Evolutionary conservation across 2,797 vertebrate genomes (phyloP).

Genomic region (Gymnocypris eckloni): DNA sequence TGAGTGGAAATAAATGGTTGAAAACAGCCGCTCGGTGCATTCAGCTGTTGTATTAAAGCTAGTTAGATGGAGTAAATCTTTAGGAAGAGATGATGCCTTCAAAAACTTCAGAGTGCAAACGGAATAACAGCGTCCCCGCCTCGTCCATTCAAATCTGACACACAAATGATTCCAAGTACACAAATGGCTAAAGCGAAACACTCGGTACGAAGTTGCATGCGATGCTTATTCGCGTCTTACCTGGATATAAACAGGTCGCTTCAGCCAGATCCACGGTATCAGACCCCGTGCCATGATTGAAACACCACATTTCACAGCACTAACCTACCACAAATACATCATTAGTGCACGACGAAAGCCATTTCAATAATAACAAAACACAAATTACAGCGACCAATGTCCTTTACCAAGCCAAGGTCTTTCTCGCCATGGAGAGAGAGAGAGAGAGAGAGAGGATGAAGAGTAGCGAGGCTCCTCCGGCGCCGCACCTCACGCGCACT

Average conservation of each 20-base stretch:
- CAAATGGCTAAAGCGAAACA: background rate
- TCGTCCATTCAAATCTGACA: conserved; percentile 4
- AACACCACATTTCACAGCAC: conserved; percentile 83
- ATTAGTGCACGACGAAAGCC: background rate
- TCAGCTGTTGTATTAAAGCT: background rate
- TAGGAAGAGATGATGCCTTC: conserved; percentile 9
- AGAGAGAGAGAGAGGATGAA: background rate
- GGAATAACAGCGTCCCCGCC: conserved; percentile 17
- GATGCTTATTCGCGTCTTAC: conserved; percentile 75
- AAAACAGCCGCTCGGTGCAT: background rate
- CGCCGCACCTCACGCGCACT: conserved; percentile 29
- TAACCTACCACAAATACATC: conserved; percentile 57
- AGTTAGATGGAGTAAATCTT: conserved; percentile 14
- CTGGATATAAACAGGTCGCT: conserved; percentile 85
- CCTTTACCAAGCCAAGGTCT: conserved; percentile 41
- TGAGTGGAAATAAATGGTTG: no score
- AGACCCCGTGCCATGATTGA: conserved; percentile 87
- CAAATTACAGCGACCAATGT: background rate
- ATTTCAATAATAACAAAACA: background rate
- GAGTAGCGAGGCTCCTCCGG: conserved; percentile 1
- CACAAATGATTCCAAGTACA: background rate
- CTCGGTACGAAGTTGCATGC: background rate
- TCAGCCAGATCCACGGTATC: conserved; percentile 86
- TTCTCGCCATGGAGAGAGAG: conserved; percentile 23
- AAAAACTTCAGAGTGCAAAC: conserved; percentile 51